Percentiles rank a stretch among this genome's conserved stretches.
These are phyloP conservation scores for Panurus biarmicus DNA, from an alignment of 2,113 vertebrate genomes.

Conservation along the genomic window DNA sequence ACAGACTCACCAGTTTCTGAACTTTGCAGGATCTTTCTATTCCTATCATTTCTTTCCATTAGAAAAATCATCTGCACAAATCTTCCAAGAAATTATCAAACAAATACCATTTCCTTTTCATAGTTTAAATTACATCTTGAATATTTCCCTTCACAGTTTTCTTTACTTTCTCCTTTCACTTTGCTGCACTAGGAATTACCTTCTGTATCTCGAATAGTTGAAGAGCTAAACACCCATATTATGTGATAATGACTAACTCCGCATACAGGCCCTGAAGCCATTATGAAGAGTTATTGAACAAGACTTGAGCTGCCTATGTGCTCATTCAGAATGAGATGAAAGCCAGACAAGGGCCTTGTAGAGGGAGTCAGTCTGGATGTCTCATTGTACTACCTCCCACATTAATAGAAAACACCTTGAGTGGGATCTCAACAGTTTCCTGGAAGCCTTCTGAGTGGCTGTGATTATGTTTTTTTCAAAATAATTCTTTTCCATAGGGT, in stretches of 20 bases:
- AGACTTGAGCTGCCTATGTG: background rate
- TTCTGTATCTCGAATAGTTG: background rate
- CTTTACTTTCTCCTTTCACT: background rate
- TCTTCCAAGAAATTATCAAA: background rate
- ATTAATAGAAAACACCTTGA: background rate
- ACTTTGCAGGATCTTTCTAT: background rate
- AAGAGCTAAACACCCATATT: background rate
- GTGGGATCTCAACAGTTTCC: background rate
- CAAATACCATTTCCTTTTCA: background rate
- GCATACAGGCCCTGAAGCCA: background rate
- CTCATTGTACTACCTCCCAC: background rate
- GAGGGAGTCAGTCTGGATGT: background rate
- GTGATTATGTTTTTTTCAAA: background rate
- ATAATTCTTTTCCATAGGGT: background rate
- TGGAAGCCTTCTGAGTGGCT: background rate
- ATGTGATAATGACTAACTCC: background rate
- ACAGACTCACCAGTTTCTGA: background rate
- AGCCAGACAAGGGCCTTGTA: background rate
- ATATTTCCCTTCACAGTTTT: background rate
- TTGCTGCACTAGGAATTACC: background rate
- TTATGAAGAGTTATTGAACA: background rate
- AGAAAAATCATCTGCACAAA: background rate
- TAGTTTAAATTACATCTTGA: background rate
- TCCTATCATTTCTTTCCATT: background rate
- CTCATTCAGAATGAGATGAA: background rate